These are phyloP conservation scores for Turritopsis rubra DNA, from an alignment of 30 jellyfish, hydroid and myxozoan genomes.

Conservation along the genomic window DNA sequence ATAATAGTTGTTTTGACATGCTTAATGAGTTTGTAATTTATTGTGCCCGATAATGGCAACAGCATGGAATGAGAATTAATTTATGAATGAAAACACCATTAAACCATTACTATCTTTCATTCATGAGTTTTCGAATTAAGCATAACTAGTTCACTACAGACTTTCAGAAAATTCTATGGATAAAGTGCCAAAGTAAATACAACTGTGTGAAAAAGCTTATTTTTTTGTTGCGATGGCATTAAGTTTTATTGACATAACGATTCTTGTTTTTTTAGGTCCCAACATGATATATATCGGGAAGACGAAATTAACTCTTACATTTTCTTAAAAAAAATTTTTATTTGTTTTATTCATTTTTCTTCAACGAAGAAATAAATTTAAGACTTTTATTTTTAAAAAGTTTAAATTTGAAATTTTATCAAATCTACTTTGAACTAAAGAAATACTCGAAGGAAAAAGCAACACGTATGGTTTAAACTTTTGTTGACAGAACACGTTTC, in stretches of 20 bases:
- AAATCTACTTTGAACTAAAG: background rate
- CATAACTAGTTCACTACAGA: background rate
- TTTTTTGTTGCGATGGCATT: background rate
- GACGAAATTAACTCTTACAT: background rate
- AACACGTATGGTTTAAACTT: background rate
- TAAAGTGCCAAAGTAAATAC: background rate
- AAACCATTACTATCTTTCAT: background rate
- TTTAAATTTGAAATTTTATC: too few species aligned
- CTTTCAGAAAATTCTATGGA: background rate
- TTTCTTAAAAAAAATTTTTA: background rate
- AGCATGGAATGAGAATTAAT: background rate
- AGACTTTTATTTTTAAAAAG: background rate
- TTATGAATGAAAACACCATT: background rate
- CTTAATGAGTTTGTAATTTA: background rate
- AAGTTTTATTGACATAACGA: background rate
- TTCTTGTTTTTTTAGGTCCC: background rate
- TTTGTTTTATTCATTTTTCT: background rate
- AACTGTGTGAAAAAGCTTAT: background rate
- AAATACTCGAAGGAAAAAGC: background rate
- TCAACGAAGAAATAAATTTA: background rate
- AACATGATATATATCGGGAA: background rate
- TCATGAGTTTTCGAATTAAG: background rate
- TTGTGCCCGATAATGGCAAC: background rate
- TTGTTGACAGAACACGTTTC: background rate
- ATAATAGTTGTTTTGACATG: background rate